Conservation (phyloP, 2,797 vertebrate species). For the Sebastes itinus region DNA sequence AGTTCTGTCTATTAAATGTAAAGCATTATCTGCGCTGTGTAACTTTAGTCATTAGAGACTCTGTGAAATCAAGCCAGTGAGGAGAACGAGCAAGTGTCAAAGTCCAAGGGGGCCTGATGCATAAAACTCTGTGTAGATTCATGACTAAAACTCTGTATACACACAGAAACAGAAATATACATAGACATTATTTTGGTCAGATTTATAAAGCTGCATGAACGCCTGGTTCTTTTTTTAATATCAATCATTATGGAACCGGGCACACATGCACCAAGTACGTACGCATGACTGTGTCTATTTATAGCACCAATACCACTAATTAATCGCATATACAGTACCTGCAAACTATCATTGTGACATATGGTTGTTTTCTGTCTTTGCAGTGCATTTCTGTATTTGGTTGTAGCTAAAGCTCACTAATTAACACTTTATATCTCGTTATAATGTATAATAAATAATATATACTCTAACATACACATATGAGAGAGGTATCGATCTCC, state of each 20-base stretch:
- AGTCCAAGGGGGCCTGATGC: background rate
- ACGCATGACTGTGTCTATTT: background rate
- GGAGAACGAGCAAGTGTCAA: background rate
- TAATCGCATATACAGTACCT: background rate
- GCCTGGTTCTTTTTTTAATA: background rate
- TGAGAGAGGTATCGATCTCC: background rate
- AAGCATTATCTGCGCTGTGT: constrained; percentile 8
- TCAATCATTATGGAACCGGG: background rate
- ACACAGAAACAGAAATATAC: background rate
- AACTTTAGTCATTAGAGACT: constrained; percentile 1
- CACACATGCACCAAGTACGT: background rate
- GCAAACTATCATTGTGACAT: background rate
- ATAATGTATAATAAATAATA: too few species aligned
- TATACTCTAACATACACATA: background rate
- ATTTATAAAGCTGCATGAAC: background rate
- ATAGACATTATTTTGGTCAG: background rate
- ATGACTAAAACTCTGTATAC: background rate
- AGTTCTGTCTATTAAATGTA: constrained; percentile 4
- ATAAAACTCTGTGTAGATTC: background rate
- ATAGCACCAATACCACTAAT: background rate
- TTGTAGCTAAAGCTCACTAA: background rate
- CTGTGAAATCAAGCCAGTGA: constrained; percentile 8
- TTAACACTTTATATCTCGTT: too few species aligned
- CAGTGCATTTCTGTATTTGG: background rate
- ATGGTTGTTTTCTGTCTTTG: background rate